Evolutionary conservation across 2,888 invertebrate genomes (phyloP), one percentile per base, ranked within the genome.

Genomic region (Pimpla rufipes): DNA sequence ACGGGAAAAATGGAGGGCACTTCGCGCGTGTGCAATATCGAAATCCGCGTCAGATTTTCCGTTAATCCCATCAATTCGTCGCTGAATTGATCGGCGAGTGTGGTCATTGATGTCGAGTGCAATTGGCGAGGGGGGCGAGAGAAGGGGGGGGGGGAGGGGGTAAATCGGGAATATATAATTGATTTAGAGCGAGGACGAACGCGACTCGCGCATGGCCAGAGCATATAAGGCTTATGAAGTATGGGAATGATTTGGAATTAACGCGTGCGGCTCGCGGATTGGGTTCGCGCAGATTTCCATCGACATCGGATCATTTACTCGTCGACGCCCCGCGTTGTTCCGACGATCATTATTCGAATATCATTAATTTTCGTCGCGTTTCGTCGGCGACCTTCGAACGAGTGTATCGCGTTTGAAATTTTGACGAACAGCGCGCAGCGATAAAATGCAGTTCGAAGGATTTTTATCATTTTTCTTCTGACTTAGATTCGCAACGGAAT

Each of bases 51-150:
- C 23, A 47, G 21, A 18, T 74, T 74, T 62, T 62, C 47, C 29
- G 62, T 74, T 74, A 74, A 50, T 62, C 47, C 37, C 45, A 62
- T 74, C 74, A 59, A 62, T 62, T 73, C 59, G 21, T 62, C 62
- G 35, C 1, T 37, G 59, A 21, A 21, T 35, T n/a, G 18, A 62
- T 62, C 35, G n/a, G 50, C 21, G n/a, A 6, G 23, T 18, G 62
- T 47, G 35, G 47, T 13, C 74, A 50, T 74, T 62, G 59, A 50
- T 74, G 62, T 37, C 47, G 35, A 62, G 62, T 74, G 62, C 35
- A 21, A 62, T n/a, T 74, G 59, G 16, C 3, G 2, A 2, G 29
- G 29, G 29, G 29, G 29, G 29, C n/a, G 29, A 5, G 29, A 5
- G 29, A 5, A 5, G 29, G 29, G 29, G 29, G 5, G 29, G 29